phyloP scores from a whole-genome alignment of 2,888 invertebrate species.

The Papilio demoleus region DNA sequence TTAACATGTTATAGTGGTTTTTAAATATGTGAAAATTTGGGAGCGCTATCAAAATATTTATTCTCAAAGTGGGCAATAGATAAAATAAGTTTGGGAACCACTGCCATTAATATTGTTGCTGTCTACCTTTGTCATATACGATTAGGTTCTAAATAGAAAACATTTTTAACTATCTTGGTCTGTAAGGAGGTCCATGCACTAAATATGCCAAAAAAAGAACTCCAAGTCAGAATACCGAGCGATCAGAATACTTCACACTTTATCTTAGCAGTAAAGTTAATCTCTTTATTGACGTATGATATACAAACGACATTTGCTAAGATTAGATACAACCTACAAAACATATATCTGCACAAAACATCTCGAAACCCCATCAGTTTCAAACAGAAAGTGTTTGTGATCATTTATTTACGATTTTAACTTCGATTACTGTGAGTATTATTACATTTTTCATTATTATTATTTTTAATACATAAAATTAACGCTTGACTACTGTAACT shows the following conservation, averaged over 20 bases:
- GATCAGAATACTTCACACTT: conserved; percentile 15
- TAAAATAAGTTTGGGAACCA: no score
- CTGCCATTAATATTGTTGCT: no score
- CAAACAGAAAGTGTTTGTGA: background rate
- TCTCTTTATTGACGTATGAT: conserved; percentile 36
- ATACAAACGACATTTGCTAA: conserved; percentile 10
- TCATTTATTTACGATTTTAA: background rate
- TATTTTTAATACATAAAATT: background rate
- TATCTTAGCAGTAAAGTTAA: conserved; percentile 32
- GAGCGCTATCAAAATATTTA: no score
- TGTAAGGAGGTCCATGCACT: no score
- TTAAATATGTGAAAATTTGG: no score
- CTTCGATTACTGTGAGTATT: background rate
- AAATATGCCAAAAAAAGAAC: background rate
- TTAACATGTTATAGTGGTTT: no score
- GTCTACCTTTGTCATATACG: no score
- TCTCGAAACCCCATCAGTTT: background rate
- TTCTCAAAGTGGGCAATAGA: no score
- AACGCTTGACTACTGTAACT: no score
- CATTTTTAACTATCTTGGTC: no score
- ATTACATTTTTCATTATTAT: background rate
- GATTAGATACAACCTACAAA: conserved; percentile 34
- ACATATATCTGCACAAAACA: conserved; percentile 23
- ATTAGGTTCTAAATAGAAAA: no score
- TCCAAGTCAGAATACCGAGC: background rate